Conservation (phyloP, 2,113 vertebrate species). For the Anas platyrhynchos region DNA sequence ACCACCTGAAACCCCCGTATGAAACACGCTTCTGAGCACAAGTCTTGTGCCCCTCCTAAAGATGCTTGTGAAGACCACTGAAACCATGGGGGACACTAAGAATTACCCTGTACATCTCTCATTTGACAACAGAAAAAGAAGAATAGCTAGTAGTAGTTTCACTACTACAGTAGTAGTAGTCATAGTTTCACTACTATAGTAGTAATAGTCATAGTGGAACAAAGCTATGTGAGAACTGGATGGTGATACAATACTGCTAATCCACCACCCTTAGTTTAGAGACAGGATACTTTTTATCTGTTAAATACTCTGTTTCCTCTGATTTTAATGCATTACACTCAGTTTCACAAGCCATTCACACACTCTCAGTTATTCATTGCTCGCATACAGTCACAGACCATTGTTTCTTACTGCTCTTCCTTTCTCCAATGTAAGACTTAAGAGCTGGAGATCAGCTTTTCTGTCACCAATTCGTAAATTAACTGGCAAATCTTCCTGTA, state of each 20-base stretch:
- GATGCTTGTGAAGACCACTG: accelerated
- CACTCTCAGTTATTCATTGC: background rate
- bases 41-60: background rate
- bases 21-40: background rate
- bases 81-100: background rate
- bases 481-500: background rate
- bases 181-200: background rate
- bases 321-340: background rate
- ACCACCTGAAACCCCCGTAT: background rate
- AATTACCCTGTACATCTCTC: background rate
- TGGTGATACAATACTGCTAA: background rate
- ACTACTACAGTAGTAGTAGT: background rate
- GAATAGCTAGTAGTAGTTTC: background rate
- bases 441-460: background rate
- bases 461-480: background rate
- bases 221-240: background rate
- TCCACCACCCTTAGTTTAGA: background rate
- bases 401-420: background rate
- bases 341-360: background rate
- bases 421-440: background rate
- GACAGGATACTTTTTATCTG: background rate
- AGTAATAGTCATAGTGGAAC: background rate
- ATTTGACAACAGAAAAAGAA: background rate
- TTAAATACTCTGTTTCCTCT: background rate
- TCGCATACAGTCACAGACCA: background rate